Conservation (phyloP, 2,113 vertebrate species). For the Podarcis muralis region DNA sequence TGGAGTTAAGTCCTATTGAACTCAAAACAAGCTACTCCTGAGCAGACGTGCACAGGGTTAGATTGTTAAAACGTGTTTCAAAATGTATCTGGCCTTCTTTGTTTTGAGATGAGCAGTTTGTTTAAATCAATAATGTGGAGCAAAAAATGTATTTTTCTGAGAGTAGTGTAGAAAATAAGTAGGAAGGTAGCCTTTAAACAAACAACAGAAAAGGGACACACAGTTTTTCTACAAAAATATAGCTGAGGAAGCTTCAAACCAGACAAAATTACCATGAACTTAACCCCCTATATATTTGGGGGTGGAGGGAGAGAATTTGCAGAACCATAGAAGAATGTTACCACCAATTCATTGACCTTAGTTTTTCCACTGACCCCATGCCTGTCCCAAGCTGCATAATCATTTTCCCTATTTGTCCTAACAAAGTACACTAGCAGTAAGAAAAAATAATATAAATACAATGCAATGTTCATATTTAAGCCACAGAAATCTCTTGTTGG, state of each 20-base stretch:
- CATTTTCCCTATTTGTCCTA: background rate
- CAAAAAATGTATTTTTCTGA: background rate
- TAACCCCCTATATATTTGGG: background rate
- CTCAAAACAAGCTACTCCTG: no score
- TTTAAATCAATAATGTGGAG: background rate
- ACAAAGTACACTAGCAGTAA: background rate
- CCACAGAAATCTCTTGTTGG: background rate
- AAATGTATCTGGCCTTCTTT: background rate
- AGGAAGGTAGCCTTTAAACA: background rate
- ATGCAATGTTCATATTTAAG: no score
- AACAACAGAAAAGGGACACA: background rate
- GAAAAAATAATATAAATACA: background rate
- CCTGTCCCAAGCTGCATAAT: background rate
- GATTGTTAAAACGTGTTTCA: background rate
- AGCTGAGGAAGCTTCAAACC: background rate
- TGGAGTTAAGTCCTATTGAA: no score
- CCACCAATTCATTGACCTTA: background rate
- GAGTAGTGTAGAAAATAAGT: background rate
- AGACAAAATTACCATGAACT: background rate
- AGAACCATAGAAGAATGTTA: background rate
- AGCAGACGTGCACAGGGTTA: no score
- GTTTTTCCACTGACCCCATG: background rate
- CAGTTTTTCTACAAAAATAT: background rate
- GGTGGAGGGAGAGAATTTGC: background rate
- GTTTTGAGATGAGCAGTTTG: background rate